These are phyloP conservation scores for Ptiloglossa arizonensis DNA, from an alignment of 1,140 invertebrate species.

Conservation along the genomic window DNA sequence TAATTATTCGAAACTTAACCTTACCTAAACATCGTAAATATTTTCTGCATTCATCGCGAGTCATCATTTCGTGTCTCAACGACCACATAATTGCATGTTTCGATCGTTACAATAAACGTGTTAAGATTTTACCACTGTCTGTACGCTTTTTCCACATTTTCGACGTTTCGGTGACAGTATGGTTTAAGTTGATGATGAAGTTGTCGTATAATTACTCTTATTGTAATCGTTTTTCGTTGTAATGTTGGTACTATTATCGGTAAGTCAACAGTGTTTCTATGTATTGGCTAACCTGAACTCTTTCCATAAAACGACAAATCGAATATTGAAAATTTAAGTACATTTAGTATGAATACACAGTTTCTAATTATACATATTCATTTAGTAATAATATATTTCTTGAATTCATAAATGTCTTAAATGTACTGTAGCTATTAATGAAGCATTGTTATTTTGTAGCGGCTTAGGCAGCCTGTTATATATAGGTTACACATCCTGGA, in stretches of 20 bases:
- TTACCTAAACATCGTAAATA: slow-evolving; percentile 92
- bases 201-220: slow-evolving; percentile 53
- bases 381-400: no score
- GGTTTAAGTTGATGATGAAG: slow-evolving; percentile 71
- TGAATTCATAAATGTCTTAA: no score
- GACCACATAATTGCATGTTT: slow-evolving; percentile 85
- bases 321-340: no score
- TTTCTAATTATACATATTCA: no score
- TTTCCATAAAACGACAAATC: no score
- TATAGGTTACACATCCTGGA: no score
- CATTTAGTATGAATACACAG: no score
- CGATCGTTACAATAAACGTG: slow-evolving; percentile 32
- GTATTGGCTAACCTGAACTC: background rate
- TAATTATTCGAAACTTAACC: slow-evolving; percentile 72
- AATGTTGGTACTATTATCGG: slow-evolving; percentile 16
- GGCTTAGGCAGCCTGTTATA: no score
- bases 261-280: background rate
- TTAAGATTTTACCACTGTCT: slow-evolving; percentile 28
- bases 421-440: no score
- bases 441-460: no score
- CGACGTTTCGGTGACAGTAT: slow-evolving; percentile 73
- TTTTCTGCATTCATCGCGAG: slow-evolving; percentile 92
- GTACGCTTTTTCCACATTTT: slow-evolving; percentile 65
- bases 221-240: slow-evolving; percentile 18
- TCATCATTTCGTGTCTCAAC: slow-evolving; percentile 86